Evolutionary conservation across 2,797 vertebrate genomes (phyloP), one percentile per base, ranked within the genome.

Genomic region (Gastrophryne carolinensis): DNA sequence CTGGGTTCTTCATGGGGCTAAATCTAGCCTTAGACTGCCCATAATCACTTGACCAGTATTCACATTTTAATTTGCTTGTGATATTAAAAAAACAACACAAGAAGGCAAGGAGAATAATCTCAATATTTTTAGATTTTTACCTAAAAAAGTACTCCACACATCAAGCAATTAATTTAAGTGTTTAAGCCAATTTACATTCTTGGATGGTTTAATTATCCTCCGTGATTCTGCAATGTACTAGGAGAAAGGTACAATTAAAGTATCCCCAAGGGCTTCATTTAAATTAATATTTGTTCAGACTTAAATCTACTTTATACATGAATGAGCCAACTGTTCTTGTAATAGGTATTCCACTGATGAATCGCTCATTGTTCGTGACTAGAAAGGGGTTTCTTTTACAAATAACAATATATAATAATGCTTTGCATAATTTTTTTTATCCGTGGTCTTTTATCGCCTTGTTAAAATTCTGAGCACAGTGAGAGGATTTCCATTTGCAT

Each of bases 241-340:
- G 75, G 21, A 79, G 53, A 64, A 53, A 52, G 75, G 44, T 68
- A 61, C 26, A 34, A 80, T 52, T 1, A 34, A 23, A 39, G 10
- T 12, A 80, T 81, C 64, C 23, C 75, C 35, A 26, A 50, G 75
- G 61, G 65, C 39, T 66, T 21, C 61, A 29, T 37, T 54, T 69
- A 71, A 72, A 67, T 81, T 81, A 69, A 54, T 81, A 79, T 75
- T 80, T 79, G 34, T 61, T 81, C 79, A 49, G 13, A 61, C 64
- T 77, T 70, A 84, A 80, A 73, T 63, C 9, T 56, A 41, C 57
- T 26, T 83, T 79, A 78, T 23, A 80, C 66, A 76, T 17, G 49
- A 63, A 71, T 78, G 32, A 32, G 5, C 53, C 62, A 60, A 34
- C 29, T 79, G 70, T 78, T 69, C 53, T 44, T 32, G 26, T 79